These are phyloP conservation scores for Luscinia megarhynchos DNA, from an alignment of 2,797 vertebrate species.

Conservation along the genomic window DNA sequence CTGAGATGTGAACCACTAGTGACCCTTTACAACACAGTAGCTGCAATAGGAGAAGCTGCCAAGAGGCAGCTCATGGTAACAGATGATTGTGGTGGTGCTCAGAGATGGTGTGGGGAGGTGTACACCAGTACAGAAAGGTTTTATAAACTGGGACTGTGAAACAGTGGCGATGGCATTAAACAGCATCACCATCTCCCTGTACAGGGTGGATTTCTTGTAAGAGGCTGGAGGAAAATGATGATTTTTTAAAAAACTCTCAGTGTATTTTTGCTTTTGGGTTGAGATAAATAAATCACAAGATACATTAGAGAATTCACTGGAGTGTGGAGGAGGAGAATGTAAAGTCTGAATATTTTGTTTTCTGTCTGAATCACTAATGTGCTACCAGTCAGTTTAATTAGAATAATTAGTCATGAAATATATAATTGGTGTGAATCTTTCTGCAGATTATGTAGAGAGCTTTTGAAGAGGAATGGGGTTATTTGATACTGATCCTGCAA, in stretches of 20 bases:
- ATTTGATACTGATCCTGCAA: conserved; percentile 48
- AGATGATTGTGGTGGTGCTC: background rate
- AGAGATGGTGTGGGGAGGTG: background rate
- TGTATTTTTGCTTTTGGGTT: conserved; percentile 5
- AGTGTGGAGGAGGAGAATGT: conserved; percentile 48
- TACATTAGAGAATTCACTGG: conserved; percentile 2
- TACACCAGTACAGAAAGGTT: background rate
- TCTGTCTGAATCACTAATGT: conserved; percentile 58
- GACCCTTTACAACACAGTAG: background rate
- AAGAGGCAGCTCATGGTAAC: background rate
- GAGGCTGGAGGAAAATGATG: background rate
- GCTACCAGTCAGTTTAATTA: conserved; percentile 65
- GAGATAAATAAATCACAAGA: conserved; percentile 41
- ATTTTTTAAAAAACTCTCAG: background rate
- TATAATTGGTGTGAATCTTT: conserved; percentile 45
- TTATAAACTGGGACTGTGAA: background rate
- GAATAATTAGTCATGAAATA: conserved; percentile 65
- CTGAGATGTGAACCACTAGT: background rate
- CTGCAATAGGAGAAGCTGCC: background rate
- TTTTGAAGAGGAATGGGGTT: conserved; percentile 41
- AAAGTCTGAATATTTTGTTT: conserved; percentile 62
- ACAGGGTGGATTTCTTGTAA: background rate
- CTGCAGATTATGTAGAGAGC: conserved; percentile 13
- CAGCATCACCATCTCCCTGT: background rate
- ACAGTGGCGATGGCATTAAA: background rate